These are phyloP conservation scores for Drosophila birchii DNA, from an alignment of 2,888 invertebrate genomes.

Conservation along the genomic window DNA sequence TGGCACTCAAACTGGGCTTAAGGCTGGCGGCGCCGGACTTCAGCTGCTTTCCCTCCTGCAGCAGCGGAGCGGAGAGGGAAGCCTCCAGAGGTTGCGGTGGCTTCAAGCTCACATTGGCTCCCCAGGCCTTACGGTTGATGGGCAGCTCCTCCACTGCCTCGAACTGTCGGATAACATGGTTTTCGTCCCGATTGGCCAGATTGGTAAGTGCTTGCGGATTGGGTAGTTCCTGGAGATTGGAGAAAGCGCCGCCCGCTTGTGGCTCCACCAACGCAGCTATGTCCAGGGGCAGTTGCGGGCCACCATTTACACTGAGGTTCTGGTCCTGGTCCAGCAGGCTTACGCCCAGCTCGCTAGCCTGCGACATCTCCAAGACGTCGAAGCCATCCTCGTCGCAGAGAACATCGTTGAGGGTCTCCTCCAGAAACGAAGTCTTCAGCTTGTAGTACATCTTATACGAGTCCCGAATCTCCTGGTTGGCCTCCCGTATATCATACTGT, in stretches of 20 bases:
- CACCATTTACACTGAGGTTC: slow-evolving; percentile 55
- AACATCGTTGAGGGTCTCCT: slow-evolving; percentile 88
- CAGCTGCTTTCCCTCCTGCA: slow-evolving; percentile 10
- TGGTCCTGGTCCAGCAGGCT: slow-evolving; percentile 53
- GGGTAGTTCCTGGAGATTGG: slow-evolving; percentile 55
- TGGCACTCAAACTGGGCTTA: slow-evolving; percentile 85
- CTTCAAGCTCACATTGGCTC: slow-evolving; percentile 82
- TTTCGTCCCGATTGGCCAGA: slow-evolving; percentile 62
- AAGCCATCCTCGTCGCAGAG: slow-evolving; percentile 84
- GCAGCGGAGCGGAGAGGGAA: slow-evolving; percentile 12
- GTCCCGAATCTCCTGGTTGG: slow-evolving; percentile 89
- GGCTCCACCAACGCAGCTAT: slow-evolving; percentile 66
- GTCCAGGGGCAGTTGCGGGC: slow-evolving; percentile 74
- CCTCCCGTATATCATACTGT: slow-evolving; percentile 92
- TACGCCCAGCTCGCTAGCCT: slow-evolving; percentile 67
- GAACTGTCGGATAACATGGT: slow-evolving; percentile 77
- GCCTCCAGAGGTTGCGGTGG: slow-evolving; percentile 29
- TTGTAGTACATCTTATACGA: slow-evolving; percentile 94
- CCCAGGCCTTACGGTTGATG: slow-evolving; percentile 85
- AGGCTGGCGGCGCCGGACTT: slow-evolving; percentile 33
- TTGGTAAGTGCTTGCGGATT: slow-evolving; percentile 56
- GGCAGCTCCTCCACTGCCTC: slow-evolving; percentile 72
- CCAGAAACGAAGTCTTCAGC: slow-evolving; percentile 90
- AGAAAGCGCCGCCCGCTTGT: slow-evolving; percentile 15
- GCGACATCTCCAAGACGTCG: slow-evolving; percentile 82